Evolutionary conservation across 2,888 invertebrate species (phyloP).

Genomic region (Chrysolina oricalcia): DNA sequence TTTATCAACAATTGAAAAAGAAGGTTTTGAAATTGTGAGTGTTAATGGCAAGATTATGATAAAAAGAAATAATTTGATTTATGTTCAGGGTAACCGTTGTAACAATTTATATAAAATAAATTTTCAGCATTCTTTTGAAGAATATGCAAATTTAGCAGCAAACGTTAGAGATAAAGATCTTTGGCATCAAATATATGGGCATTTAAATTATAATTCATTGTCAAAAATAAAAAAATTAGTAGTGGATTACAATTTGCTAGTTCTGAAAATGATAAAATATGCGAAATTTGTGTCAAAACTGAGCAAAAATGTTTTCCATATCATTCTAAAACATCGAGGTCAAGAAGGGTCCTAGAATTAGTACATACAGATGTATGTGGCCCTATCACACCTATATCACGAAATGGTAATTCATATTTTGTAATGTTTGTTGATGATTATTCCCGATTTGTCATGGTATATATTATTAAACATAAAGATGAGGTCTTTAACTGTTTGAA

Average conservation of each 20-base stretch:
- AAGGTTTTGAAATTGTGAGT: slow-evolving; percentile 33
- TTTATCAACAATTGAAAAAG: slow-evolving; percentile 25
- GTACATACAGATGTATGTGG: slow-evolving; percentile 25
- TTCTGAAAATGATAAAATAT: slow-evolving; percentile 14
- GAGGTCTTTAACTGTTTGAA: slow-evolving; percentile 28
- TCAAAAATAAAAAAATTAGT: background rate
- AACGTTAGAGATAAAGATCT: slow-evolving; percentile 2
- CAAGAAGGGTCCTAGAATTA: slow-evolving; percentile 18
- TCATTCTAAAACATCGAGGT: background rate
- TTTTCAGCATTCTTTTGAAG: background rate
- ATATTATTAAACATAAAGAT: slow-evolving; percentile 24
- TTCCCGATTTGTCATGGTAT: background rate
- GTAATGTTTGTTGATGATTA: slow-evolving; percentile 16
- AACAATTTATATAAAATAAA: slow-evolving; percentile 2
- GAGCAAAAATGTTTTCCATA: slow-evolving; percentile 6
- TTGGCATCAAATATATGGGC: slow-evolving; percentile 22
- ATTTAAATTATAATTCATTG: slow-evolving; percentile 27
- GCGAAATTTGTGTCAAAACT: background rate
- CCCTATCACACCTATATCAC: background rate
- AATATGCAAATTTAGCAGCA: slow-evolving; percentile 11
- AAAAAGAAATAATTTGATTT: slow-evolving; percentile 32
- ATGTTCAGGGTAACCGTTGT: slow-evolving; percentile 26
- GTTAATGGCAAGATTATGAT: slow-evolving; percentile 33
- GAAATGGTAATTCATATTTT: slow-evolving; percentile 14
- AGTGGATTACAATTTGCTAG: slow-evolving; percentile 1